phyloP scores from a whole-genome alignment of 2,797 vertebrate genomes.

The Prunella strophiata region DNA sequence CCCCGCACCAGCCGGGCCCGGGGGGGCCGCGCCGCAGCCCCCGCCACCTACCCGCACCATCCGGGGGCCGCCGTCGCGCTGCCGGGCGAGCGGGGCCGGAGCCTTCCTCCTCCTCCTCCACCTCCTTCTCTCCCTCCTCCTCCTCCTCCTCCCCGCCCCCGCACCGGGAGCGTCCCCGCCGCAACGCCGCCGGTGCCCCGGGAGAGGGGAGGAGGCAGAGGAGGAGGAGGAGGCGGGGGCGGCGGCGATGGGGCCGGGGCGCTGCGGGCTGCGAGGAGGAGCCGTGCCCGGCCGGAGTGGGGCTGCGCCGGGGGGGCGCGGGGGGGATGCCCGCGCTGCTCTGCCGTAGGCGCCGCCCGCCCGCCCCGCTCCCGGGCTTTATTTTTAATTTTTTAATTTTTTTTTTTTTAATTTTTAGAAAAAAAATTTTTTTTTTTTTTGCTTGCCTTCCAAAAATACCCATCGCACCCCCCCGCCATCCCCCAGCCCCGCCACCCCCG shows the following conservation, averaged over 20 bases:
- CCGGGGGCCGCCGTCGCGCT: neutral
- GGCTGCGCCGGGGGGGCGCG: neutral
- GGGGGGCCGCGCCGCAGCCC: conserved; percentile 10
- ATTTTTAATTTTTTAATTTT: no score
- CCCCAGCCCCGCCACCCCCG: no score
- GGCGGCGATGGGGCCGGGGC: conserved; percentile 9
- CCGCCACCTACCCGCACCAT: conserved; percentile 9
- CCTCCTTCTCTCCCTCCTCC: neutral
- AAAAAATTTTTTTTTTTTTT: no score
- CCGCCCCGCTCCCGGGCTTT: no score
- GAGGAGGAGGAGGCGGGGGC: neutral
- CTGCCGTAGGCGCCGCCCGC: neutral
- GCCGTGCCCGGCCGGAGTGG: conserved; percentile 10
- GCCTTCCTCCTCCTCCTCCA: neutral
- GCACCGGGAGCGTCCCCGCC: neutral
- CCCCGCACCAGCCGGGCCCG: neutral
- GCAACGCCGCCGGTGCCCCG: conserved; percentile 13
- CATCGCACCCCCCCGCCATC: no score
- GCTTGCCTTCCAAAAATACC: no score
- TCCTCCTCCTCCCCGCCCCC: neutral
- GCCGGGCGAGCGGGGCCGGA: neutral
- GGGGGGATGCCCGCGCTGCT: neutral
- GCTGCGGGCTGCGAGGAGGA: conserved; percentile 21
- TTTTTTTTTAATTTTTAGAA: no score
- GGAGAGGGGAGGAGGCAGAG: conserved; percentile 11